Percentiles rank a stretch among this genome's conserved stretches.
Evolutionary conservation across 2,113 vertebrate species (phyloP).

Genomic region (Myiozetetes cayanensis): DNA sequence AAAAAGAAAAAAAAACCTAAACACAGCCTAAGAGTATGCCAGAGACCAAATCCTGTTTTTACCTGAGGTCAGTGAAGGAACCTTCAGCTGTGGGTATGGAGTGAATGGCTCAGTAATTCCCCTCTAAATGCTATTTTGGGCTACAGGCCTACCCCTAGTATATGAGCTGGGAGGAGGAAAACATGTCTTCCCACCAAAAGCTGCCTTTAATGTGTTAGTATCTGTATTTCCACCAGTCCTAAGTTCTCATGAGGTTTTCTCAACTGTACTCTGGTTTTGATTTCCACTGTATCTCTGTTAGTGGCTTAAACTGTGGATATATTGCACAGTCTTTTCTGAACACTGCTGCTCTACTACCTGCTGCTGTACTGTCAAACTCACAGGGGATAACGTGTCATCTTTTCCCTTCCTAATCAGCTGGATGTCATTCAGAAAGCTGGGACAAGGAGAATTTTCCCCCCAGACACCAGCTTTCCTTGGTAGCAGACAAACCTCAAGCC

Average conservation of each 20-base stretch:
- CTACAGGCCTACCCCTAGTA: not conserved
- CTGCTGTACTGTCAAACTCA: not conserved
- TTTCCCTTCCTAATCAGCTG: constrained; percentile 41
- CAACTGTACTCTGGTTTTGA: not conserved
- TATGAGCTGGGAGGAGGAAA: not conserved
- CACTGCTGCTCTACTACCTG: not conserved
- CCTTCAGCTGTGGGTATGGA: not conserved
- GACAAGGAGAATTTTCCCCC: constrained; percentile 48
- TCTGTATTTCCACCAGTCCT: not conserved
- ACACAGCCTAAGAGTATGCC: not conserved
- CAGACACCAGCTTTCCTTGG: constrained; percentile 27
- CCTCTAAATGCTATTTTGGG: not conserved
- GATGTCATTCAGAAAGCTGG: constrained; percentile 49
- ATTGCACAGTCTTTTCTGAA: not conserved
- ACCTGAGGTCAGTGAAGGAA: not conserved
- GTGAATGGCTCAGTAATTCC: not conserved
- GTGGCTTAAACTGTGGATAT: not conserved
- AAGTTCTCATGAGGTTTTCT: not conserved
- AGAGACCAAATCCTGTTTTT: not conserved
- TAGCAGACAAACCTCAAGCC: constrained; percentile 29
- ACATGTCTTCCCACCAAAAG: not conserved
- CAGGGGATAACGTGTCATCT: not conserved
- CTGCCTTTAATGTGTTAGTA: not conserved
- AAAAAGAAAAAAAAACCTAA: not conserved
- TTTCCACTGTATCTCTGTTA: not conserved